Evolutionary conservation across 1,140 invertebrate genomes (phyloP).

Genomic region (Drosophila biarmipes): DNA sequence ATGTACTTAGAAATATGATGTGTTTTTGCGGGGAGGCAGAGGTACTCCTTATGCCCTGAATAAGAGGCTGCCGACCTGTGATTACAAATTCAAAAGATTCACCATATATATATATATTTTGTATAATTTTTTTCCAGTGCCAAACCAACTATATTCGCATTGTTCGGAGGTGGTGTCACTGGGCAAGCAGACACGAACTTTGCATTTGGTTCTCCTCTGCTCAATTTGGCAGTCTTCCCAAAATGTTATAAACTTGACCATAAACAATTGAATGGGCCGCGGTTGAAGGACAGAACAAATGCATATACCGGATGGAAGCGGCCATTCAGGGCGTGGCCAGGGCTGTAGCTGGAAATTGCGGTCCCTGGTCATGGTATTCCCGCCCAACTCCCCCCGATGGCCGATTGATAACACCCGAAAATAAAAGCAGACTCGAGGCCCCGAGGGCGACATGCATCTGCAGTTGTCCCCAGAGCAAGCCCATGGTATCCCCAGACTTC

Average conservation of each 20-base stretch:
- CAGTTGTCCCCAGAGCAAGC: slow-evolving; percentile 2
- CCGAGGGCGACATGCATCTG: slow-evolving; percentile 28
- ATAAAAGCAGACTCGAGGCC: slow-evolving; percentile 26
- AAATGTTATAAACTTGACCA: slow-evolving; percentile 38
- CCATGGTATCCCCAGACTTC: neutral
- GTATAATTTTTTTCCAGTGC: slow-evolving; percentile 8
- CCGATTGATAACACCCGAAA: slow-evolving; percentile 30
- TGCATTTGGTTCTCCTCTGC: slow-evolving; percentile 41
- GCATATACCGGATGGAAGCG: slow-evolving; percentile 41
- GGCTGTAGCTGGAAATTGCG: neutral
- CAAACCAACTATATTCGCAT: neutral
- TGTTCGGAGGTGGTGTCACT: slow-evolving; percentile 41
- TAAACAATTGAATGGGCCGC: slow-evolving; percentile 44
- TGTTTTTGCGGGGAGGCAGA: too few species aligned
- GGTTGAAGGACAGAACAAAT: slow-evolving; percentile 48
- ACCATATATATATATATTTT: too few species aligned
- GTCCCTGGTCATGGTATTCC: neutral
- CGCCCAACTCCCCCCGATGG: slow-evolving; percentile 18
- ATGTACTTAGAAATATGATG: too few species aligned
- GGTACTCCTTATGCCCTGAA: too few species aligned
- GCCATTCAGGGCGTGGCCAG: slow-evolving; percentile 38
- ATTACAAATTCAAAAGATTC: too few species aligned
- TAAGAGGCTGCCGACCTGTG: too few species aligned
- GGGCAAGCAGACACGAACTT: slow-evolving; percentile 27
- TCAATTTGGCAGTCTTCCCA: slow-evolving; percentile 46